These are phyloP conservation scores for Rhombomys opimus DNA, from an alignment of 2,113 vertebrate genomes.

Conservation along the genomic window DNA sequence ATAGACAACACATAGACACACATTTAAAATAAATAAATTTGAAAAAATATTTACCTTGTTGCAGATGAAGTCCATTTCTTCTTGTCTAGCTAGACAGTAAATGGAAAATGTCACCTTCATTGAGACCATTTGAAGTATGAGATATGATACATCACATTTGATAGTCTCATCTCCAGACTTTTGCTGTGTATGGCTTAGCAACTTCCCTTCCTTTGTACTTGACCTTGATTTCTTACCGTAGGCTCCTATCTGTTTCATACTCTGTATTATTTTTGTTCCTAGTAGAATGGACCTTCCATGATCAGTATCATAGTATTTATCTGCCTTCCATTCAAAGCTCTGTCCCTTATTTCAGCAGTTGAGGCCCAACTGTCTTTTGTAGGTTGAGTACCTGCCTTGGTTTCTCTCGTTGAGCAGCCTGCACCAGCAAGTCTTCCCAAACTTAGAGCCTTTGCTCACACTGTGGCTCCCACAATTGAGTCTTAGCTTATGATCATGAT, in stretches of 20 bases:
- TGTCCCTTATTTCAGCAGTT: constrained; percentile 14
- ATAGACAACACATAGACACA: not conserved
- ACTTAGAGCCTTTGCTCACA: not conserved
- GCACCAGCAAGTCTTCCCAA: not conserved
- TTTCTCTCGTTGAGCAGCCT: not conserved
- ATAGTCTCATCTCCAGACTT: not conserved
- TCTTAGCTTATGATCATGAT: not conserved
- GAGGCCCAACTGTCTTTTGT: not conserved
- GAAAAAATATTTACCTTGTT: constrained; percentile 31
- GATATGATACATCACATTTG: not conserved
- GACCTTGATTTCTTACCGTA: constrained; percentile 9
- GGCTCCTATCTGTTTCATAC: not conserved
- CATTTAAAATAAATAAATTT: not conserved
- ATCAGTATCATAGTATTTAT: not conserved
- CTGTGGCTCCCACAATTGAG: not conserved
- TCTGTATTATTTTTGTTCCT: not conserved
- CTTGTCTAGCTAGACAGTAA: not conserved
- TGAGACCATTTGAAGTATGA: not conserved
- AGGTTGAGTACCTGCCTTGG: not conserved
- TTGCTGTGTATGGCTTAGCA: not conserved
- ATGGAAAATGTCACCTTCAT: not conserved
- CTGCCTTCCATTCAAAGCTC: constrained; percentile 19
- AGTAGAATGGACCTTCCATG: not conserved
- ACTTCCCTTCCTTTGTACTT: constrained; percentile 16
- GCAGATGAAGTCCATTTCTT: constrained; percentile 30